A percentile compares a stretch with the other conserved stretches of the same genome.
Conservation (phyloP, 2,797 vertebrate species). For the Danionella dracula region DNA sequence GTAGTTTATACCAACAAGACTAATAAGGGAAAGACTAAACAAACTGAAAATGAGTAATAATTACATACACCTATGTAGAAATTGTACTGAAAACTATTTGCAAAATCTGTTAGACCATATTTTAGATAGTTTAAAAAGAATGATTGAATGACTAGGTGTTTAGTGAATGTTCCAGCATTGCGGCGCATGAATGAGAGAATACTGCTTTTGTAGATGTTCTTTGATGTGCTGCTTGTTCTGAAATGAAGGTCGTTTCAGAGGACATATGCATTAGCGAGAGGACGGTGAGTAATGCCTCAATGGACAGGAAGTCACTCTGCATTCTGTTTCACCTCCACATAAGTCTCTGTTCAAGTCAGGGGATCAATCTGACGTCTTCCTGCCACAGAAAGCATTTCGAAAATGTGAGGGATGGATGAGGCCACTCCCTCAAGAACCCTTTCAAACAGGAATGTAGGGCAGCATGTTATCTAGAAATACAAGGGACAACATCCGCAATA, state of each 20-base stretch:
- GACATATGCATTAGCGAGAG: constrained; percentile 1
- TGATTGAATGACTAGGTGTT: too few species aligned
- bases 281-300: not conserved
- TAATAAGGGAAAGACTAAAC: too few species aligned
- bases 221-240: not conserved
- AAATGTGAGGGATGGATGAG: not conserved
- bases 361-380: constrained; percentile 14
- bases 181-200: not conserved
- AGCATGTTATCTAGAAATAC: constrained; percentile 18
- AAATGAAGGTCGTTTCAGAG: constrained; percentile 20
- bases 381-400: not conserved
- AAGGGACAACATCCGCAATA: constrained; percentile 13
- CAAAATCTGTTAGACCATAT: too few species aligned
- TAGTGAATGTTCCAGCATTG: too few species aligned
- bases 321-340: not conserved
- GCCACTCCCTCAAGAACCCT: not conserved
- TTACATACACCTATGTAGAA: too few species aligned
- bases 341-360: constrained; percentile 1
- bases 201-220: not conserved
- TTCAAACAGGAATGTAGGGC: not conserved
- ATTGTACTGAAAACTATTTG: too few species aligned
- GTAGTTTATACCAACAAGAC: too few species aligned
- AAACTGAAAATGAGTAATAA: too few species aligned
- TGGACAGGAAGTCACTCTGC: constrained; percentile 18
- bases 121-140: too few species aligned